Evolutionary conservation across 1,140 invertebrate genomes (phyloP), one percentile per base, ranked within the genome.

Genomic region (Elymnias hypermnestra): DNA sequence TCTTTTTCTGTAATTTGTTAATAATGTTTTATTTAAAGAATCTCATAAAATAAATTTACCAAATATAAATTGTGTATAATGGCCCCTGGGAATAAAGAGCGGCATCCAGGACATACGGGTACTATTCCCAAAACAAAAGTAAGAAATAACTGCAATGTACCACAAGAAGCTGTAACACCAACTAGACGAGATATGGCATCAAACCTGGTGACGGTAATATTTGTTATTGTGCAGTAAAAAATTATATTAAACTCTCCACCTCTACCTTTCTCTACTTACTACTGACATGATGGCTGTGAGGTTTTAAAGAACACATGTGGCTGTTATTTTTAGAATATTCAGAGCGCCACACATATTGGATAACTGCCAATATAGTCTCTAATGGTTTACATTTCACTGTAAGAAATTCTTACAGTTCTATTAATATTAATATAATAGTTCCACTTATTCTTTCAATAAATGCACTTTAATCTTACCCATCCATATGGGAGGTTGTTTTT

Each of bases 81-180:
- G 82, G 78, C 82, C 68, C 82, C 82, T 69, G 75, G 73, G 52
- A 85, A 83, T 61, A 85, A 85, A 59, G 82, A 83, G 45, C 62
- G 82, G 22, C 76, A 83, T 59, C 67, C 82, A 66, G 62, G 72
- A 62, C 78, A 83, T 47, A 87, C 84, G 53, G 84, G 84, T 46
- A 85, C 84, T 21, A 86, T 87, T 54, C 84, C 84, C 17, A 87
- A 87, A 57, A 85, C 83, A 28, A 87, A 87, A 74, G 78, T 70
- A 10, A 68, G 83, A 43, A 85, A 83, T 41, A 85, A 85, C 64
- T 83, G 79, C 51, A 86, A 86, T 83, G 83, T 87, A 15, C 86
- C 86, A 10, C 86, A 87, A 59, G 86, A 87, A 62, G 83, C 82
- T 57, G 86, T 87, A 46, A 87, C 86, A 41, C 86, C 86, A 10